phyloP scores from a whole-genome alignment of 2,888 invertebrate species.

The Petrolisthes cinctipes region DNA sequence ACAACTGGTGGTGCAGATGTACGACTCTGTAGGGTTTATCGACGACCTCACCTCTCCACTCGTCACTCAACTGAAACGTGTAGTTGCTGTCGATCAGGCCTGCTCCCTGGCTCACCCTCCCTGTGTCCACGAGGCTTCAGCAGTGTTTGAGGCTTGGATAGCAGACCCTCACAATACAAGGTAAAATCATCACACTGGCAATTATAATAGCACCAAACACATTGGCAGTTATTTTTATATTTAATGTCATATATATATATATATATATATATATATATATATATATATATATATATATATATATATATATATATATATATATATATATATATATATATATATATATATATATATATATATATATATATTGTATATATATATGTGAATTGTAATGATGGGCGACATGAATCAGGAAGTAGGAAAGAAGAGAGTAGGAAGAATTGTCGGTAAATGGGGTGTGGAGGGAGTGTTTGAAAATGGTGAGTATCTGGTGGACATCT shows the following conservation, averaged over 20 bases:
- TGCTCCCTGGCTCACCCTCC: constrained; percentile 81
- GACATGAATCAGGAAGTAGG: no score
- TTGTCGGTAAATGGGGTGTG: no score
- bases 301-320: constrained; percentile 25
- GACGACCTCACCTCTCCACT: constrained; percentile 77
- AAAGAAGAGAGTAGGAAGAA: no score
- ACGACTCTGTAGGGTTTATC: constrained; percentile 79
- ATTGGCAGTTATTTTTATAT: neutral
- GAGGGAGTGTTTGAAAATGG: no score
- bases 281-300: constrained; percentile 11
- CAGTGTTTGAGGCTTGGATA: constrained; percentile 83
- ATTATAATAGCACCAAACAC: neutral
- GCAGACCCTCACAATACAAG: constrained; percentile 1
- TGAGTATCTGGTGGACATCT: no score
- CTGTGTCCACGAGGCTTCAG: constrained; percentile 81
- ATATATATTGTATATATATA: no score
- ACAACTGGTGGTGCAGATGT: constrained; percentile 78
- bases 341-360: no score
- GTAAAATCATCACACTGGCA: neutral
- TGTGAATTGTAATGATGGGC: no score
- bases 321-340: no score
- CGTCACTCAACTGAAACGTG: constrained; percentile 79
- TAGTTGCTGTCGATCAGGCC: constrained; percentile 80
- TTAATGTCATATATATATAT: constrained; percentile 3
- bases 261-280: constrained; percentile 30